Evolutionary conservation across 2,797 vertebrate species (phyloP).

Genomic region (Rhinoraja longicauda): DNA sequence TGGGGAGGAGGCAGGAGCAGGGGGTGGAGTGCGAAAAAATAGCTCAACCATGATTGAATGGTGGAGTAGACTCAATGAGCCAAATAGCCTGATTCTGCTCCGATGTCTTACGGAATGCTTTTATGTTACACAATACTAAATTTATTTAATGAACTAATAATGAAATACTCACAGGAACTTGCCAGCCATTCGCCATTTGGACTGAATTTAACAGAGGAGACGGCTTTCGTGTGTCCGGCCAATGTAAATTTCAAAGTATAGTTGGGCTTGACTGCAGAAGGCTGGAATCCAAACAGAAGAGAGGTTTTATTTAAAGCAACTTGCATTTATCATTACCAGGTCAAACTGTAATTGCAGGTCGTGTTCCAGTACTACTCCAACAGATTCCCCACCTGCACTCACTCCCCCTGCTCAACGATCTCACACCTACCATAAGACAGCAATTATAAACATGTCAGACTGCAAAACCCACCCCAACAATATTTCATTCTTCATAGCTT

Average conservation of each 20-base stretch:
- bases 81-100: too few relatives aligned
- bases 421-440: neutral
- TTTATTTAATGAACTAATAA: neutral
- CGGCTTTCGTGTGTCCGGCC: constrained; percentile 94
- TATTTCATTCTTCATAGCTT: neutral
- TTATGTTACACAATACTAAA: neutral
- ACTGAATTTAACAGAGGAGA: constrained; percentile 96
- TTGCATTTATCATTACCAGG: neutral
- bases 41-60: too few relatives aligned
- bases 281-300: constrained; percentile 56
- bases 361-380: neutral
- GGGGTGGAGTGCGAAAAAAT: too few relatives aligned
- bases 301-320: neutral
- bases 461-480: neutral
- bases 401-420: neutral
- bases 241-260: constrained; percentile 94
- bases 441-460: neutral
- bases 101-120: too few relatives aligned
- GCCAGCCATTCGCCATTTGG: constrained; percentile 97
- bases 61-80: too few relatives aligned
- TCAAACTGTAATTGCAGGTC: neutral
- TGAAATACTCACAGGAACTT: constrained; percentile 82
- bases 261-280: constrained; percentile 89
- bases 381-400: neutral
- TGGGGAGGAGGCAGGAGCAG: too few relatives aligned